Conservation (phyloP, 2,797 vertebrate species). For the Hippoglossus hippoglossus region DNA sequence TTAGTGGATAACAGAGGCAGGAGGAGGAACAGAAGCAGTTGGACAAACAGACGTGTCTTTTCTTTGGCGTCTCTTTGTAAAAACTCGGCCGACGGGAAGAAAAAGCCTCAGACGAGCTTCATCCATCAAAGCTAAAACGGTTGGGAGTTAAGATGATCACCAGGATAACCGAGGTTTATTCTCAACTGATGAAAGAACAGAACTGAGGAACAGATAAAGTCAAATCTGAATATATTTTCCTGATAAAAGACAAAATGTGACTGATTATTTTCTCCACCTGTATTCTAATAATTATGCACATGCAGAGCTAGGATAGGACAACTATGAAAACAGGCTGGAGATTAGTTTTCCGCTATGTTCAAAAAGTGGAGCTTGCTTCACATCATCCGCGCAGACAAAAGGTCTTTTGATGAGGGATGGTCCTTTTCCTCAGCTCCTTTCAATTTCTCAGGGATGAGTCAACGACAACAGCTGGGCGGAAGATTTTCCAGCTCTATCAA, state of each 20-base stretch:
- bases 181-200: conserved; percentile 13
- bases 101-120: conserved; percentile 15
- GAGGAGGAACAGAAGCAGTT: conserved; percentile 45
- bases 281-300: conserved; percentile 54
- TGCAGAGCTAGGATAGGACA: conserved; percentile 13
- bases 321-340: not conserved
- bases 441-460: conserved; percentile 75
- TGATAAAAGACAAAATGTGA: conserved; percentile 36
- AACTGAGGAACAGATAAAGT: too few species aligned
- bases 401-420: conserved; percentile 73
- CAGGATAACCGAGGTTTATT: conserved; percentile 9
- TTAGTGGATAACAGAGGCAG: conserved; percentile 69
- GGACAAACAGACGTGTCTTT: conserved; percentile 54
- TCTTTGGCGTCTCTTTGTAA: conserved; percentile 41
- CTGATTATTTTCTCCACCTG: conserved; percentile 55
- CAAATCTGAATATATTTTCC: conserved; percentile 26
- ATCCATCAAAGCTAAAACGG: conserved; percentile 44
- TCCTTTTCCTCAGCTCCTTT: conserved; percentile 70
- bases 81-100: conserved; percentile 22
- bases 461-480: conserved; percentile 84
- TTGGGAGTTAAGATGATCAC: conserved; percentile 27
- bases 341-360: conserved; percentile 50
- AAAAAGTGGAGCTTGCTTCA: conserved; percentile 48
- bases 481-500: conserved; percentile 81
- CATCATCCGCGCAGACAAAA: conserved; percentile 70